Evolutionary conservation across 2,113 vertebrate genomes (phyloP).

Genomic region (Sclerurus mexicanus): DNA sequence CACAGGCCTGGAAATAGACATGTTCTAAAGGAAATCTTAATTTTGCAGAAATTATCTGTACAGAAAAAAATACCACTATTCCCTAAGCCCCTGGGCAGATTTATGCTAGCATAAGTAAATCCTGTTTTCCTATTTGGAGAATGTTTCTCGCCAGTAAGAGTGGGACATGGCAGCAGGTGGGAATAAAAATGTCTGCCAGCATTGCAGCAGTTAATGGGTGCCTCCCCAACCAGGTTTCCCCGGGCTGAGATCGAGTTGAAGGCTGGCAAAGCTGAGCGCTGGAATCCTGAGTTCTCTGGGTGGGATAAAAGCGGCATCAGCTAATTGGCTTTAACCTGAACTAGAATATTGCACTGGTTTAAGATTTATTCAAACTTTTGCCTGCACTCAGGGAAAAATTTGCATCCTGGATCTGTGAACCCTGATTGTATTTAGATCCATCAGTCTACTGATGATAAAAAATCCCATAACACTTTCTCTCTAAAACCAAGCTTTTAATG

Average conservation of each 20-base stretch:
- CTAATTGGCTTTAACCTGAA: not conserved
- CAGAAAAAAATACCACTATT: not conserved
- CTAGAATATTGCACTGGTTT: not conserved
- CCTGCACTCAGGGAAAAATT: not conserved
- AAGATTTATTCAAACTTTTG: not conserved
- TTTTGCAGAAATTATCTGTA: not conserved
- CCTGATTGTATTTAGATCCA: not conserved
- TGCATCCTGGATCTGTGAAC: not conserved
- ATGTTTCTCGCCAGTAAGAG: not conserved
- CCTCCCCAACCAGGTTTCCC: not conserved
- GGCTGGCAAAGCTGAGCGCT: not conserved
- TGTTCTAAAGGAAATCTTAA: not conserved
- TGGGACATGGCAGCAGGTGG: not conserved
- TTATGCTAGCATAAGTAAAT: not conserved
- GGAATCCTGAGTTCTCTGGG: not conserved
- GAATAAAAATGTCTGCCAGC: not conserved
- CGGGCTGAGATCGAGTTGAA: not conserved
- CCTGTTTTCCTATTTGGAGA: not conserved
- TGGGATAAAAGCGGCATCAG: not conserved
- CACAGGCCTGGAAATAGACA: not conserved
- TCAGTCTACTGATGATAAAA: not conserved
- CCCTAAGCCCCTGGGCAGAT: not conserved
- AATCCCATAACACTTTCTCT: not conserved
- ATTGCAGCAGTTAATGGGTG: not conserved
- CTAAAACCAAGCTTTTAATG: not conserved